Evolutionary conservation across 2,113 vertebrate genomes (phyloP).

Genomic region (Echinops telfairi): DNA sequence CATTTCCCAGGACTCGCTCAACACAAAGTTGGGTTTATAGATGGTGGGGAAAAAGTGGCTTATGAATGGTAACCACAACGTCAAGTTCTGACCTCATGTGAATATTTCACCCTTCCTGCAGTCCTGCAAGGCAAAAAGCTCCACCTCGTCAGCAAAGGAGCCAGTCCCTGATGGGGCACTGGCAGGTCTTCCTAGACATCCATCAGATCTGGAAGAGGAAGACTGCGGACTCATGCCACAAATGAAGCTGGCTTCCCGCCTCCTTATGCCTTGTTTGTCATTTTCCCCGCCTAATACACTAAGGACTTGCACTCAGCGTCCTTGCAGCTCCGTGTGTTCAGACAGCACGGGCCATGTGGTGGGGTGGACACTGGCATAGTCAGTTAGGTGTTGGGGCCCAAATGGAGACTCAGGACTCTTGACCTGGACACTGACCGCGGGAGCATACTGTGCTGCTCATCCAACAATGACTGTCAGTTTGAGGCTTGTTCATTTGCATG

Average conservation of each 20-base stretch:
- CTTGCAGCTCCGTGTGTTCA: slow-evolving; percentile 42
- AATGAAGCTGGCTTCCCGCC: neutral
- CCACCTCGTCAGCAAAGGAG: neutral
- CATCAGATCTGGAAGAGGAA: slow-evolving; percentile 54
- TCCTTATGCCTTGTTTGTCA: slow-evolving; percentile 68
- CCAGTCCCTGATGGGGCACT: neutral
- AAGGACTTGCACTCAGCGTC: slow-evolving; percentile 64
- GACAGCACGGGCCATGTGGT: slow-evolving; percentile 61
- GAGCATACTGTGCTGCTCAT: slow-evolving; percentile 1
- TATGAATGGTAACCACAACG: neutral
- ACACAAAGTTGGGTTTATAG: neutral
- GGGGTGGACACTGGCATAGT: slow-evolving; percentile 1
- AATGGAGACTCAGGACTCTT: slow-evolving; percentile 25
- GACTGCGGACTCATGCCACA: slow-evolving; percentile 55
- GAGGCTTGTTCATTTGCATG: slow-evolving; percentile 82
- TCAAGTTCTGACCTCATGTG: slow-evolving; percentile 33
- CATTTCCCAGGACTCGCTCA: neutral
- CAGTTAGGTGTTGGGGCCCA: neutral
- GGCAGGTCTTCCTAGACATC: neutral
- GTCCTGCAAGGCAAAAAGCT: neutral
- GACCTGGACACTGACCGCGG: slow-evolving; percentile 40
- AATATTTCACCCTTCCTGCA: neutral
- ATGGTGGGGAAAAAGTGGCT: neutral
- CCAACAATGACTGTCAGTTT: slow-evolving; percentile 23
- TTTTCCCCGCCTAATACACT: slow-evolving; percentile 78